These are phyloP conservation scores for Lithosia quadra DNA, from an alignment of 2,888 invertebrate genomes.

Conservation along the genomic window DNA sequence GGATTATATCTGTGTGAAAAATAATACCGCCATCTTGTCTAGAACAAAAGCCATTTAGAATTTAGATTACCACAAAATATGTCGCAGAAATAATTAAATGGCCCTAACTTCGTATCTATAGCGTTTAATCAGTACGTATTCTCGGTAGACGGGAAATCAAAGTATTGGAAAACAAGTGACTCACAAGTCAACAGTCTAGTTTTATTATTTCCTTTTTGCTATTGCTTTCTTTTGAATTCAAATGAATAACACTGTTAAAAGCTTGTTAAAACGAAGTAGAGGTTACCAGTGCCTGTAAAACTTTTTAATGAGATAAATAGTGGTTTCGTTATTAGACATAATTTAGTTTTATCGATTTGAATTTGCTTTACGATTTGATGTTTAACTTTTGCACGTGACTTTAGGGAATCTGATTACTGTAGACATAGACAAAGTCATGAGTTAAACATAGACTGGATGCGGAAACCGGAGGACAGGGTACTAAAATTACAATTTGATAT, in stretches of 20 bases:
- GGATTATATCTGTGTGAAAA: too few species aligned
- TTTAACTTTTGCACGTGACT: not conserved
- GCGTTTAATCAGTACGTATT: constrained; percentile 15
- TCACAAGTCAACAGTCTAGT: not conserved
- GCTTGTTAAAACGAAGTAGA: not conserved
- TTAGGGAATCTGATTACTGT: not conserved
- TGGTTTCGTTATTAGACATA: not conserved
- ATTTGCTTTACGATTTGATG: not conserved
- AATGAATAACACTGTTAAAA: not conserved
- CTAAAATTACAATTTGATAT: too few species aligned
- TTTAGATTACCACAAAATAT: not conserved
- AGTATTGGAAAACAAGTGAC: constrained; percentile 13
- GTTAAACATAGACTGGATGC: too few species aligned
- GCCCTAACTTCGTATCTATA: not conserved
- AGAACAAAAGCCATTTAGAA: not conserved
- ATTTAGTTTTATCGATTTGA: not conserved
- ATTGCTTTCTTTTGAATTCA: not conserved
- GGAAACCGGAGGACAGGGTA: too few species aligned
- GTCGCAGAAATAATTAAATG: not conserved
- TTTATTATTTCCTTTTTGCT: not conserved
- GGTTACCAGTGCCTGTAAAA: not conserved
- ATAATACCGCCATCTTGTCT: not conserved
- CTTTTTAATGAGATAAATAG: not conserved
- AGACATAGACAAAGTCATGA: too few species aligned
- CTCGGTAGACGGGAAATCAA: constrained; percentile 12